A percentile compares a stretch with the other conserved stretches of the same genome.
phyloP scores from a whole-genome alignment of 2,888 invertebrate species.

The Cetonia aurata region DNA sequence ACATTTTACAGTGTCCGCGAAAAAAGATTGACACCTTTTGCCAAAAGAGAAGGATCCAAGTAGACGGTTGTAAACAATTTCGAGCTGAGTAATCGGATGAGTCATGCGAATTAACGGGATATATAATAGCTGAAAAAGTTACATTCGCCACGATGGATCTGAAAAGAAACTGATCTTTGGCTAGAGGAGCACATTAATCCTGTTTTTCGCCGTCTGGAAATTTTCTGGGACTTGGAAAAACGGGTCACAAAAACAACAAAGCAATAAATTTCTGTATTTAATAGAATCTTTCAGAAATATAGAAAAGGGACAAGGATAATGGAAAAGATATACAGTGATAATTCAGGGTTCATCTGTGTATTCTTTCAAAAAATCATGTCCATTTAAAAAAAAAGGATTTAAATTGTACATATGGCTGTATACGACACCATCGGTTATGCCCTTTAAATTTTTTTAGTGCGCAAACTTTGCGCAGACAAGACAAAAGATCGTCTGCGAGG shows the following conservation, averaged over 20 bases:
- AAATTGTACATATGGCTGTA: neutral
- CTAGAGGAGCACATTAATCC: slow-evolving; percentile 25
- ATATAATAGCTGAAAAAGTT: neutral
- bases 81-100: neutral
- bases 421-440: neutral
- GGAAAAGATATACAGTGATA: neutral
- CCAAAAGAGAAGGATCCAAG: neutral
- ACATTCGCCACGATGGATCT: too few relatives aligned
- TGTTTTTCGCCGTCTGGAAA: slow-evolving; percentile 15
- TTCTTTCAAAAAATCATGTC: slow-evolving; percentile 8
- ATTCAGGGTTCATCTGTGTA: neutral
- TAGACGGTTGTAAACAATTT: neutral
- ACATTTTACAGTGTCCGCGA: neutral
- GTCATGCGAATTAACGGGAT: neutral
- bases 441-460: slow-evolving; percentile 32
- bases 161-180: neutral
- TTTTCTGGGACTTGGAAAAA: slow-evolving; percentile 2
- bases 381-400: neutral
- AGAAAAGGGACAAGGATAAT: neutral
- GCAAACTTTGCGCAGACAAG: slow-evolving; percentile 46
- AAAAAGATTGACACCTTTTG: neutral
- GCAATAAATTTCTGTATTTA: slow-evolving; percentile 26
- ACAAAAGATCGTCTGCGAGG: slow-evolving; percentile 56
- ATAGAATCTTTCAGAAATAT: neutral
- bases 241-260: slow-evolving; percentile 29